Conservation (phyloP, 2,888 invertebrate species). For the Coremacera marginata region DNA sequence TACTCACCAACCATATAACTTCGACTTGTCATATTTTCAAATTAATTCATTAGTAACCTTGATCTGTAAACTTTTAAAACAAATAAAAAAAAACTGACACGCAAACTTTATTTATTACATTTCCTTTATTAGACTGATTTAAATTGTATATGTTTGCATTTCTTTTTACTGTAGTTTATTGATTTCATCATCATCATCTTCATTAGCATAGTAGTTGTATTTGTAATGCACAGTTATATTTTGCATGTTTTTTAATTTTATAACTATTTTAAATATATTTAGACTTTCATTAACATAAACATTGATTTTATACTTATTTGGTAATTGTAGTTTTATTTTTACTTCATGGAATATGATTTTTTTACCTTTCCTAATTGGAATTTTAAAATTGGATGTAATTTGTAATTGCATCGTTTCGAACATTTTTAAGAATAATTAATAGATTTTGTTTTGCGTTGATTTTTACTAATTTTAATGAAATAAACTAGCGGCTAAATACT, state of each 20-base stretch:
- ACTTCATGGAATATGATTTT: background rate
- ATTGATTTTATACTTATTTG: background rate
- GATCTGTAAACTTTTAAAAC: background rate
- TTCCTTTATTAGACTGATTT: conserved; percentile 37
- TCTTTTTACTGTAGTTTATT: conserved; percentile 8
- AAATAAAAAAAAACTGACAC: background rate
- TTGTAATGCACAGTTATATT: background rate
- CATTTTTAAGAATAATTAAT: too few species aligned
- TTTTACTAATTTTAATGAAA: background rate
- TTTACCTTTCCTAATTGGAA: background rate
- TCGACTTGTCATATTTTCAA: too few species aligned
- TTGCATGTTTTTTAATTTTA: background rate
- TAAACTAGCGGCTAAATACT: background rate
- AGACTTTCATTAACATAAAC: background rate
- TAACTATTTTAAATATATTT: background rate
- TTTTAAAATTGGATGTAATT: background rate
- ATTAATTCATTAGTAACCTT: too few species aligned
- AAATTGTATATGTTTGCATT: conserved; percentile 20
- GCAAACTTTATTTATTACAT: conserved; percentile 7
- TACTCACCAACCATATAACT: too few species aligned
- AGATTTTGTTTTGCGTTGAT: background rate
- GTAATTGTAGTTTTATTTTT: background rate
- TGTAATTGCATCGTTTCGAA: background rate
- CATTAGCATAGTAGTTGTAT: background rate
- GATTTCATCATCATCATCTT: conserved; percentile 13